phyloP scores from a whole-genome alignment of 1,140 invertebrate species.

The Hestina assimilis region DNA sequence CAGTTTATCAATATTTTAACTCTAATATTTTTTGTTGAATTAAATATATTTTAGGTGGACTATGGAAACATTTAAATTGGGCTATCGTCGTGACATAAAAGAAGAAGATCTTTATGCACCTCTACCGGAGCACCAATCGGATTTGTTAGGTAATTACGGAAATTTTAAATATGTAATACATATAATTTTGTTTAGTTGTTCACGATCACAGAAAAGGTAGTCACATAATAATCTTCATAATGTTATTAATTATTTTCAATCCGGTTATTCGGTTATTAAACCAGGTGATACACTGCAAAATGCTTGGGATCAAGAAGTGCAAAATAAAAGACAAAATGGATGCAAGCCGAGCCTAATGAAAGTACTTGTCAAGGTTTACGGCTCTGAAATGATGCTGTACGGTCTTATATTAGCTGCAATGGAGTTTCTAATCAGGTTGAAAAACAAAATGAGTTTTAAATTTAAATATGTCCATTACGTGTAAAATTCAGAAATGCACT shows the following conservation, averaged over 20 bases:
- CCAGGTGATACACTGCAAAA: slow-evolving; percentile 79
- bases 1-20: too few species aligned
- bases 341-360: slow-evolving; percentile 67
- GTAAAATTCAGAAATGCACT: neutral
- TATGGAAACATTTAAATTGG: slow-evolving; percentile 74
- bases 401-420: slow-evolving; percentile 75
- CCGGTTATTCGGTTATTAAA: neutral
- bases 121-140: slow-evolving; percentile 79
- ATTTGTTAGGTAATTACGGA: slow-evolving; percentile 49
- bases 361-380: slow-evolving; percentile 73
- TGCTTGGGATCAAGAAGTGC: slow-evolving; percentile 77
- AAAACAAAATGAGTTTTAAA: neutral
- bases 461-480: neutral
- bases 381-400: slow-evolving; percentile 63
- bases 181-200: too few species aligned
- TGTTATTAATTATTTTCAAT: too few species aligned
- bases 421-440: slow-evolving; percentile 77
- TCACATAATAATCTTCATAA: too few species aligned
- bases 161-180: neutral
- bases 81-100: slow-evolving; percentile 79
- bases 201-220: too few species aligned
- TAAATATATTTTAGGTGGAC: slow-evolving; percentile 71
- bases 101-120: slow-evolving; percentile 80
- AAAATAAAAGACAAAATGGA: slow-evolving; percentile 14
- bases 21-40: too few species aligned